Conservation (phyloP, 2,113 vertebrate species). For the Erythrocebus patas region DNA sequence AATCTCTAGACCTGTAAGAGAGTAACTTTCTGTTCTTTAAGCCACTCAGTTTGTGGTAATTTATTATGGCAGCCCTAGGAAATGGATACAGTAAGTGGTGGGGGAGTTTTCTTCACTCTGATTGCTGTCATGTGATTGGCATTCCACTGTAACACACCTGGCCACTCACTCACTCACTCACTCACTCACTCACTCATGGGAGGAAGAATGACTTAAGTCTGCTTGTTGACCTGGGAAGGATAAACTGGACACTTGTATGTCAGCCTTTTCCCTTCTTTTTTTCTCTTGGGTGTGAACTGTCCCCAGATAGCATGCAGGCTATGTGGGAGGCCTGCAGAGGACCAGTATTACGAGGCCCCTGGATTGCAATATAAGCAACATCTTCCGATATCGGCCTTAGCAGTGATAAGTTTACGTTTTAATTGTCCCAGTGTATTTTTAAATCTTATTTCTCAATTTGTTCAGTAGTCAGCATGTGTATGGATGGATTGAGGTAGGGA, state of each 20-base stretch:
- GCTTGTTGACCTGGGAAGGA: background rate
- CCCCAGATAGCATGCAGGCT: background rate
- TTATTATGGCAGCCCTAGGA: background rate
- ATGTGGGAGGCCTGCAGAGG: background rate
- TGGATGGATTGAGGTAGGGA: background rate
- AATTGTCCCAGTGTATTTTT: background rate
- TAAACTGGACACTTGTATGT: background rate
- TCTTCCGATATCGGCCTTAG: background rate
- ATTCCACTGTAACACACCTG: background rate
- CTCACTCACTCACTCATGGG: background rate
- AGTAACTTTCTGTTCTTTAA: background rate
- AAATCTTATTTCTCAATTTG: background rate
- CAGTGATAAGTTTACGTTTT: background rate
- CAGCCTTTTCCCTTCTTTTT: background rate
- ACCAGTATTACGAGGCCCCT: background rate
- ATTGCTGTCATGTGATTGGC: background rate
- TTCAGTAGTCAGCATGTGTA: background rate
- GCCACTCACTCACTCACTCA: background rate
- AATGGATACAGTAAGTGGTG: background rate
- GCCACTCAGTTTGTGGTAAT: background rate
- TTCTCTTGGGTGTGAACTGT: background rate
- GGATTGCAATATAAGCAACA: background rate
- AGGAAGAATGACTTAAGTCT: background rate
- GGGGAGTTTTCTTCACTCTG: background rate
- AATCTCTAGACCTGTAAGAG: background rate